Evolutionary conservation across 2,888 invertebrate species (phyloP).

Genomic region (Drosophila atroscutellata): DNA sequence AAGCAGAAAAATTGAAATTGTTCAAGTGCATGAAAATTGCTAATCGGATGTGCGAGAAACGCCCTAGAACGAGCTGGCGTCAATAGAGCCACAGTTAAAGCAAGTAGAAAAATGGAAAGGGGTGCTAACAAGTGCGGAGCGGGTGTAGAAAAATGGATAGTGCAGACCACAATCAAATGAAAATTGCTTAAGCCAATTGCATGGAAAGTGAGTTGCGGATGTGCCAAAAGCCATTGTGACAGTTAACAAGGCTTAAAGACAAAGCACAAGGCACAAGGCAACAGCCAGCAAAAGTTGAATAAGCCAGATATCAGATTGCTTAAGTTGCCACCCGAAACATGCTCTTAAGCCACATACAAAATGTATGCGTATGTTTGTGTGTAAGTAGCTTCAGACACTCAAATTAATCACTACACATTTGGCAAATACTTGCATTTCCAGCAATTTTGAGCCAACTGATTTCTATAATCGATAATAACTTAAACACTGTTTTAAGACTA

Average conservation of each 20-base stretch:
- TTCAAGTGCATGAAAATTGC: conserved; percentile 77
- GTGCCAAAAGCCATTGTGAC: conserved; percentile 68
- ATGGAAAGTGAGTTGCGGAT: conserved; percentile 64
- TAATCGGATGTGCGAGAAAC: conserved; percentile 71
- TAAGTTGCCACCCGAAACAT: conserved; percentile 25
- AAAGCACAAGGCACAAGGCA: conserved; percentile 17
- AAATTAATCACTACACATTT: conserved; percentile 40
- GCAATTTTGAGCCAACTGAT: conserved; percentile 7
- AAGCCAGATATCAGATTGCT: conserved; percentile 56
- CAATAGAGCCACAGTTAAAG: conserved; percentile 27
- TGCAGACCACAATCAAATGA: conserved; percentile 47
- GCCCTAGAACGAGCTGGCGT: conserved; percentile 35
- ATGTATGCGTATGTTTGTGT: neutral
- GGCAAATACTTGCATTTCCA: conserved; percentile 14
- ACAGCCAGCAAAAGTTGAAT: conserved; percentile 28
- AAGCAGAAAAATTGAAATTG: conserved; percentile 56
- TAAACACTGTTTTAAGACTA: neutral
- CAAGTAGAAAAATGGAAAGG: conserved; percentile 2
- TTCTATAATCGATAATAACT: conserved; percentile 25
- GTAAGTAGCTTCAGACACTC: conserved; percentile 35
- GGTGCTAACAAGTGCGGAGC: neutral
- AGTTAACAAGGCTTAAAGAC: conserved; percentile 67
- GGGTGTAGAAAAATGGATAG: neutral
- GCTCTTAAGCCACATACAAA: conserved; percentile 8
- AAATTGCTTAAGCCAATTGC: conserved; percentile 77